Evolutionary conservation across 2,113 vertebrate genomes (phyloP).

Genomic region (Neomonachus schauinslandi): DNA sequence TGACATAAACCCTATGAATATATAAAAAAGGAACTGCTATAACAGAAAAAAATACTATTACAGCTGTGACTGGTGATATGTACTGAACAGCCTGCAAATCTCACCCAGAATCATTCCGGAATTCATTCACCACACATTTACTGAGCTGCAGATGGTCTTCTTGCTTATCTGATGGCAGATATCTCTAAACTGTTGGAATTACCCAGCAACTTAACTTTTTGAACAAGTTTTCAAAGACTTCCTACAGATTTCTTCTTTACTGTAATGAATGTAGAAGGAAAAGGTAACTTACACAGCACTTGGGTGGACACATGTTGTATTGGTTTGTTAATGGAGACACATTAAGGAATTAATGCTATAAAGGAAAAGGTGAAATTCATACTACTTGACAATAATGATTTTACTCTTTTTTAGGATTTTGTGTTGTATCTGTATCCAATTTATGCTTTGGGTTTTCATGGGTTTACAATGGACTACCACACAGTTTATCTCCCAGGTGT

Average conservation of each 20-base stretch:
- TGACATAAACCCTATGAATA: conserved; percentile 48
- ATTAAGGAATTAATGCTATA: neutral
- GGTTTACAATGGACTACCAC: neutral
- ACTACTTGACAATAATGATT: neutral
- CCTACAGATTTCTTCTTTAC: neutral
- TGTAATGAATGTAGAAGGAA: neutral
- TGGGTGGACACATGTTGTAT: neutral
- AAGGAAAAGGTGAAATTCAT: neutral
- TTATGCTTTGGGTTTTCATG: neutral
- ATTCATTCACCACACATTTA: conserved; percentile 56
- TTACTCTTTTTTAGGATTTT: neutral
- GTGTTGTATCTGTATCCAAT: neutral
- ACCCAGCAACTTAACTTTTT: conserved; percentile 55
- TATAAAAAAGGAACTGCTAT: conserved; percentile 36
- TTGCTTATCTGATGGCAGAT: conserved; percentile 44
- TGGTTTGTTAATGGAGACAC: neutral
- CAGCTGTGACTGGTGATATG: conserved; percentile 60
- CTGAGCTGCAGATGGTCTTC: conserved; percentile 50
- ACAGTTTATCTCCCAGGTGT: neutral
- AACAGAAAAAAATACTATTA: conserved; percentile 62
- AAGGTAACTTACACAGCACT: neutral
- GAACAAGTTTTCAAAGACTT: conserved; percentile 1
- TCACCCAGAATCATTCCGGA: conserved; percentile 24
- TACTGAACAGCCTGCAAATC: conserved; percentile 58
- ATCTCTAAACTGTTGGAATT: conserved; percentile 39